Evolutionary conservation across 2,888 invertebrate species (phyloP), one percentile per base, ranked within the genome.

Genomic region (Meiosimyza platycephala): DNA sequence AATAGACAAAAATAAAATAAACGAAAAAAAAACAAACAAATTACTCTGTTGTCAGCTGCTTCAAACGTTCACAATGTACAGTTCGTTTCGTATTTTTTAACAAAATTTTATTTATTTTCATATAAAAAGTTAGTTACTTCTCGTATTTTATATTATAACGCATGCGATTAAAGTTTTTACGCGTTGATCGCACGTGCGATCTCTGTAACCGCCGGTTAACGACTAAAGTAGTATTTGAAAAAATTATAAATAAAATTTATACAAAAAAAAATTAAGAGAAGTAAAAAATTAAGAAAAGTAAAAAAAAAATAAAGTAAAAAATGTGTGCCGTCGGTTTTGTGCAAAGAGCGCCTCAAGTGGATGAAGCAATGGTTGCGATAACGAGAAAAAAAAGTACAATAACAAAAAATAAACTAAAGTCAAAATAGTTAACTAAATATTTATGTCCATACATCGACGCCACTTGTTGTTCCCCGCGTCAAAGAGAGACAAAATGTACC

Each of bases 191-290:
- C 63, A 66, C 74, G 72, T 66, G 70, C 72, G 72, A 74, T 74
- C 79, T 70, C 77, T 78, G 78, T 79, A 80, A 85, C 82, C 78
- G 82, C 79, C 85, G 84, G 80, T 80, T 82, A 83, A 83, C 85
- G 82, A 85, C 85, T 86, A 82, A 84, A 81, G 72, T 72, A 69
- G 60, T 40, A n/a, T 62, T 72, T 48, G 67, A 72, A 72, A 75
- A 75, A 76, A 76, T 74, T 77, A 74, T 76, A 74, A 75, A 75
- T 73, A 65, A 63, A 72, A 59, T 60, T 50, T n/a, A 13, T 62
- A 40, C 51, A 55, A 60, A 28, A 16, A 40, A 18, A 6, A 11
- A 65, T 40, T 40, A 40, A 40, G 40, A 9, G 9, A 40, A 40
- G 28, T 28, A 65, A 65, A 60, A 6, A 11, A 65, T 40, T 40